These are phyloP conservation scores for Gymnogyps californianus DNA, from an alignment of 2,113 vertebrate species.

Conservation along the genomic window DNA sequence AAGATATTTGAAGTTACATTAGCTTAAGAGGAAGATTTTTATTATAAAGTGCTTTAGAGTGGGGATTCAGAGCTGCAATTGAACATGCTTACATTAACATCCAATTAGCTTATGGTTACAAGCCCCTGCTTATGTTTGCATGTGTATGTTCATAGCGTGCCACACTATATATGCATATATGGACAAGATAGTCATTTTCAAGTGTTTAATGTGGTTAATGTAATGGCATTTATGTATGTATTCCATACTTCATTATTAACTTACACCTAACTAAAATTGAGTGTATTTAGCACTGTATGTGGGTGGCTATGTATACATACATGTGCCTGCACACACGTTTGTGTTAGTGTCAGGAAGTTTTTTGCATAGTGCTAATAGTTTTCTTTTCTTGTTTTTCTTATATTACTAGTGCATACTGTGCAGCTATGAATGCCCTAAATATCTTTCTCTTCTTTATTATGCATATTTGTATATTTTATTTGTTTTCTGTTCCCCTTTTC, in stretches of 20 bases:
- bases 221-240: background rate
- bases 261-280: background rate
- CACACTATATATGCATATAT: background rate
- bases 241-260: background rate
- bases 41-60: background rate
- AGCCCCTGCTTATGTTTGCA: no score
- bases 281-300: background rate
- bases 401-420: no score
- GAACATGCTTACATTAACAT: background rate
- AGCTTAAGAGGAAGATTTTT: background rate
- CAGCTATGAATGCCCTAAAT: background rate
- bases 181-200: background rate
- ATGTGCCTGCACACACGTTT: background rate
- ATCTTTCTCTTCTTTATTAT: background rate
- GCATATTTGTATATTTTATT: background rate
- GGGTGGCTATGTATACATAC: background rate
- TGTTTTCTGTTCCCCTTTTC: background rate
- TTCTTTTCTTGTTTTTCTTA: background rate
- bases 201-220: background rate
- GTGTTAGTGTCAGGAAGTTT: background rate
- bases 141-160: background rate
- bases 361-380: background rate
- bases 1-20: background rate
- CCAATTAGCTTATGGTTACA: background rate
- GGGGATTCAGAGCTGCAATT: background rate